Conservation (phyloP, 2,113 vertebrate species). For the Silurus meridionalis region DNA sequence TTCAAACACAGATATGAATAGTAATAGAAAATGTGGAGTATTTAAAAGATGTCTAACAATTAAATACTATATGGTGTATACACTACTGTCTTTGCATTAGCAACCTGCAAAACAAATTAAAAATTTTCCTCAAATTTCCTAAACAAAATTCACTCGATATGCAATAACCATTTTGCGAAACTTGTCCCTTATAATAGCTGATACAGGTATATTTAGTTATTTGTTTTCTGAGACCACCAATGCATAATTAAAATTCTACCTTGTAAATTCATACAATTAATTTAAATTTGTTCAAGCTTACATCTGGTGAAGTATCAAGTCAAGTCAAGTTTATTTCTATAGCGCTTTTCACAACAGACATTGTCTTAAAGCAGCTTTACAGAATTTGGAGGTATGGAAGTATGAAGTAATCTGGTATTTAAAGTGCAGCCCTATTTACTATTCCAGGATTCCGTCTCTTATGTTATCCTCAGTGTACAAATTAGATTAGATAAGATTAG, state of each 20-base stretch:
- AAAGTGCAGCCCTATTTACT: not conserved
- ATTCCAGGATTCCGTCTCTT: not conserved
- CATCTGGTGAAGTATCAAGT: not conserved
- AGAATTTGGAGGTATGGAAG: no score
- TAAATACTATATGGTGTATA: no score
- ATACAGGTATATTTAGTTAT: not conserved
- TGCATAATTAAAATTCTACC: not conserved
- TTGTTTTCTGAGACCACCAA: not conserved
- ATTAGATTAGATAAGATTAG: no score
- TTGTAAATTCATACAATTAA: not conserved
- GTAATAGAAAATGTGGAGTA: not conserved
- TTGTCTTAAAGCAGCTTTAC: no score
- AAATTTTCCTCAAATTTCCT: no score
- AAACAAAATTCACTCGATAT: not conserved
- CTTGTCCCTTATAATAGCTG: not conserved
- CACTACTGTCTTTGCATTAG: no score
- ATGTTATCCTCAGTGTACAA: not conserved
- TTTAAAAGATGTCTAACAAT: not conserved
- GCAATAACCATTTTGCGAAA: not conserved
- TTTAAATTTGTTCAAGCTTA: not conserved
- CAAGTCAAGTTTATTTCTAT: no score
- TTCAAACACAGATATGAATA: not conserved
- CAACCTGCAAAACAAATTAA: not conserved
- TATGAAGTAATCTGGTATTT: not conserved
- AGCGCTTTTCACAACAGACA: no score